Base-by-base conservation (phyloP, 2,797 vertebrate genomes). In the Vultur gryphus region DNA sequence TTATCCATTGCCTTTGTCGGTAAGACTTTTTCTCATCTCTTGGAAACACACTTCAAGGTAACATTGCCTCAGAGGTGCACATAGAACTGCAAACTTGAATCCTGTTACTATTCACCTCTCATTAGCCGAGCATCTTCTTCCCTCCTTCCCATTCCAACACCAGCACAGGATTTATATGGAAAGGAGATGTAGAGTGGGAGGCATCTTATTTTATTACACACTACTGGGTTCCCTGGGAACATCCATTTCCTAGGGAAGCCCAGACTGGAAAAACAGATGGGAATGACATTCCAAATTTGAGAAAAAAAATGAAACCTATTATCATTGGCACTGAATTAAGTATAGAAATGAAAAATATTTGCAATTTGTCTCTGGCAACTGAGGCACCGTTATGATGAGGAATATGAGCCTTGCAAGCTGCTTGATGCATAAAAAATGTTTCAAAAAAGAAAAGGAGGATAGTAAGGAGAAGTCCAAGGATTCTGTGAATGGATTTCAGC, bases 341-440 rank as follows among this genome's bases (percentile, higher is more conserved):
- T 51, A 28, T 54, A 81, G 65, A 83, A 87, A 72, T 84, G 35
- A 85, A n/a, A 93, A 93, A 84, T 82, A 92, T 76, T 89, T 94
- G 67, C 37, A 76, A 76, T 79, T 94, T 87, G 33, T 94, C 58
- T 84, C 77, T 89, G 62, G 87, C 39, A 93, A 44, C 10, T 2
- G 1, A 89, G 66, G 33, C 29, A 59, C 43, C 24, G 0, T 72
- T 89, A 62, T 21, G 35, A 85, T 80, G 48, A 87, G 25, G 64
- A 93, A 31, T 44, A 57, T 17, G 18, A 90, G 48, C 39, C 33
- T 76, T 76, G 66, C 35, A 76, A 67, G 55, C 29, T 91, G 52
- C 51, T 89, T 66, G 48, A 84, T 62, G n/a, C 35, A 66, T 52
- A 17, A 94, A 93, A 91, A 84, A 49, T 29, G 33, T 33, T 69